Base-by-base conservation (phyloP, 2,888 invertebrate genomes). In the Agonum fuliginosum region DNA sequence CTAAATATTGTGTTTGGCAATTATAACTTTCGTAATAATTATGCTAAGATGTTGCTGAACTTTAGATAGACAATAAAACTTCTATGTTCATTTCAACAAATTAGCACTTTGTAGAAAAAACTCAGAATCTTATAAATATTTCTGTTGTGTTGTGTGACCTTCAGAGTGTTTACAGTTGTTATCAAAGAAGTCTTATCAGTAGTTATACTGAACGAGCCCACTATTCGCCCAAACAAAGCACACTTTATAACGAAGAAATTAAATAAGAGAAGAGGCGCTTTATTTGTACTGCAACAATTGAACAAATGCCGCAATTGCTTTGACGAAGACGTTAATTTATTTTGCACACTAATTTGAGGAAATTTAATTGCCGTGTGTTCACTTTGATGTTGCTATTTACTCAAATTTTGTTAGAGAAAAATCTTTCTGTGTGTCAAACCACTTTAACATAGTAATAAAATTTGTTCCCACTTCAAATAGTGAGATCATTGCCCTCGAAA, bases 101-200 rank as follows among this genome's bases (percentile, higher is more conserved):
- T 62, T 62, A 62, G 58, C 58, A 62, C 14, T 12, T 17, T 24
- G 54, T 27, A 12, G 4, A 27, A 30, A 62, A 62, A 62, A 20
- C n/a, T 19, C 14, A 62, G 58, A 62, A 34, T 62, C 17, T 14
- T 62, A 30, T 30, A 62, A 62, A 62, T 62, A 69, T 69, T 46
- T 69, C 69, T 65, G 43, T 54, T 58, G 27, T 20, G 37, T 58
- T 54, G 41, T 73, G 22, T 58, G 73, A 73, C 73, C 73, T 73
- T 73, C 41, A 14, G 4, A 10, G 19, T 73, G 73, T 73, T 73
- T 73, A 73, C 73, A 20, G n/a, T 58, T 58, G 12, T 73, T 73
- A 73, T 73, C 73, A 58, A n/a, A n/a, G 58, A 3, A 24, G 4
- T 2, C n/a, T 73, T 73, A 73, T 73, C 73, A 73, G 46, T 12